These are phyloP conservation scores for Zootoca vivipara DNA, from an alignment of 2,113 vertebrate species.

Conservation along the genomic window DNA sequence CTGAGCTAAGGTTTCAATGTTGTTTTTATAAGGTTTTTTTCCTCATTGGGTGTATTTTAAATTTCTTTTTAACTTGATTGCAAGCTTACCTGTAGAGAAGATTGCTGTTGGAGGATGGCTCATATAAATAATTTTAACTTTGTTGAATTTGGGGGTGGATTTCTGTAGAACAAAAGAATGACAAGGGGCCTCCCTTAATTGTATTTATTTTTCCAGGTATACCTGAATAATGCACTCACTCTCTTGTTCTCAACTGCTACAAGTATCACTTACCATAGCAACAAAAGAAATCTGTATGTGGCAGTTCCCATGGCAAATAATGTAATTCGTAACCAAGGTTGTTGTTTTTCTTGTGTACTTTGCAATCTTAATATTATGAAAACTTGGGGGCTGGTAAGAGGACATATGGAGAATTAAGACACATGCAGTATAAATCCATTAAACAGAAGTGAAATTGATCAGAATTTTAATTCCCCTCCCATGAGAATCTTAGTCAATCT, in stretches of 20 bases:
- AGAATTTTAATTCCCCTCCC: not conserved
- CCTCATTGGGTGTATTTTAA: not conserved
- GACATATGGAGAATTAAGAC: not conserved
- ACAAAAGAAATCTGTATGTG: not conserved
- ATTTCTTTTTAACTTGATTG: not conserved
- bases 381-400: not conserved
- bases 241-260: not conserved
- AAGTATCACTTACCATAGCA: conserved; percentile 2
- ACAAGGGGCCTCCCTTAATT: not conserved
- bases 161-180: not conserved
- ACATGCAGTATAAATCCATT: not conserved
- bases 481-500: not conserved
- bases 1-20: not conserved
- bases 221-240: not conserved
- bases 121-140: not conserved
- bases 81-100: not conserved
- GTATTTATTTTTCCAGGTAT: not conserved
- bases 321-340: not conserved
- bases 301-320: conserved; percentile 23
- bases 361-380: not conserved
- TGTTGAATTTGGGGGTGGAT: not conserved
- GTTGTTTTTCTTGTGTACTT: not conserved
- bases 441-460: not conserved
- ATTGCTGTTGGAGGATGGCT: not conserved
- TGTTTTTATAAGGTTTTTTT: not conserved